These are phyloP conservation scores for Sebastes minor DNA, from an alignment of 2,797 vertebrate species.

Conservation along the genomic window DNA sequence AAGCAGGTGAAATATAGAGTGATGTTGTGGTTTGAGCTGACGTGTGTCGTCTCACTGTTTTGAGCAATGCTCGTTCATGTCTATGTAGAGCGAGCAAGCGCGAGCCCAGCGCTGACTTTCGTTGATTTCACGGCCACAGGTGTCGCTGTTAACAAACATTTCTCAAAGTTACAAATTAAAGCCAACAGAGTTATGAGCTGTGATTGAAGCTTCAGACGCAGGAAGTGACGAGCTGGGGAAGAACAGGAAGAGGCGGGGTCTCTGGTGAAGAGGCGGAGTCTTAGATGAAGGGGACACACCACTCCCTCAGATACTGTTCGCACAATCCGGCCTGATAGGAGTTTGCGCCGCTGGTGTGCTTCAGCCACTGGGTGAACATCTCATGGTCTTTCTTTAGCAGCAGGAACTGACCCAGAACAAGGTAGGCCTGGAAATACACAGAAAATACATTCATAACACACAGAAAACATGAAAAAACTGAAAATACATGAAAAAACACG, in stretches of 20 bases:
- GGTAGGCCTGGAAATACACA: conserved; percentile 55
- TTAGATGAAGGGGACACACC: conserved; percentile 71
- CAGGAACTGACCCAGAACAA: conserved; percentile 79
- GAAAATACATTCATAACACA: too few relatives aligned
- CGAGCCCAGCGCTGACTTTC: too few relatives aligned
- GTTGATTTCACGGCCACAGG: too few relatives aligned
- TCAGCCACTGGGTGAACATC: conserved; percentile 78
- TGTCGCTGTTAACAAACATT: too few relatives aligned
- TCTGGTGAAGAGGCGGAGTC: neutral
- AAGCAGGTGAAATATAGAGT: too few relatives aligned
- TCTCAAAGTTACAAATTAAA: neutral
- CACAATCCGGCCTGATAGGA: conserved; percentile 67
- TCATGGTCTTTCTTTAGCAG: conserved; percentile 70
- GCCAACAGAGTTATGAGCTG: neutral
- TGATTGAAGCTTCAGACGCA: neutral
- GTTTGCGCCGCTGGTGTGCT: conserved; percentile 68
- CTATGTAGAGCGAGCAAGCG: too few relatives aligned
- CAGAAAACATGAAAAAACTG: neutral
- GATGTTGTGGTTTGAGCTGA: too few relatives aligned
- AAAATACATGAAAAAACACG: too few relatives aligned
- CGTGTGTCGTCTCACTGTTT: too few relatives aligned
- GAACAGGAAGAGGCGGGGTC: neutral
- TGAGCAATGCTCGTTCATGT: too few relatives aligned
- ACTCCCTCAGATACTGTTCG: conserved; percentile 75
- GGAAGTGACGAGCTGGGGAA: neutral